Base-by-base conservation (phyloP, 2,888 invertebrate genomes). In the Odontomyia ornata region DNA sequence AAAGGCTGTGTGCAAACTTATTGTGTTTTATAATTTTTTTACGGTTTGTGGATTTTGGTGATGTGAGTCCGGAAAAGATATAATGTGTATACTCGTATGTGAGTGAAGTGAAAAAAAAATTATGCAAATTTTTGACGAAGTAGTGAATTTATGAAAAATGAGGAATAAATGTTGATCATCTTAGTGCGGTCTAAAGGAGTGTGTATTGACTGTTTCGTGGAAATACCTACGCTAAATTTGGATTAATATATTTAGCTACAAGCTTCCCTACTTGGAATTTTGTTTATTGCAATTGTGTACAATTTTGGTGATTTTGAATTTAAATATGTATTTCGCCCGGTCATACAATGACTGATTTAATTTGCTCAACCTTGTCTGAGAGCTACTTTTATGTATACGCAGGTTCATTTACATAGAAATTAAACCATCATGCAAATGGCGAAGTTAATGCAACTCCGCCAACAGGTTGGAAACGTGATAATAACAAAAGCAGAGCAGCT, bases 401-500 rank as follows among this genome's bases (percentile, higher is more conserved):
- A 18, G 52, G 23, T 60, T 28, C 27, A 30, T 64, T 27, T 28
- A 30, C 64, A 60, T 60, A 23, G 23, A 52, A 15, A 52, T 60
- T 60, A 60, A 64, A 28, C 28, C 64, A 25, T 21, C 23, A 60
- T 60, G 60, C 36, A 60, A 60, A 60, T 60, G 23, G 2, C 64
- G 30, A 21, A n/a, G 7, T 64, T 11, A 25, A 60, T 21, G 5
- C 18, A 60, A 9, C 9, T 13, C n/a, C n/a, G 25, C 25, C 25
- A 60, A 23, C 30, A 64, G 64, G 30, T 64, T 64, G 30, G 64
- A 27, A n/a, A 64, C 25, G 1, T n/a, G 64, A 13, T 23, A 1
- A 23, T 21, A 60, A 60, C 60, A 60, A 60, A 60, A 25, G 60
- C 60, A 60, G 60, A 64, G 28, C 64, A 64, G 28, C 15, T 25